A percentile compares a stretch with the other conserved stretches of the same genome.
phyloP scores from a whole-genome alignment of 2,113 vertebrate species.

The Diphyllodes magnificus region DNA sequence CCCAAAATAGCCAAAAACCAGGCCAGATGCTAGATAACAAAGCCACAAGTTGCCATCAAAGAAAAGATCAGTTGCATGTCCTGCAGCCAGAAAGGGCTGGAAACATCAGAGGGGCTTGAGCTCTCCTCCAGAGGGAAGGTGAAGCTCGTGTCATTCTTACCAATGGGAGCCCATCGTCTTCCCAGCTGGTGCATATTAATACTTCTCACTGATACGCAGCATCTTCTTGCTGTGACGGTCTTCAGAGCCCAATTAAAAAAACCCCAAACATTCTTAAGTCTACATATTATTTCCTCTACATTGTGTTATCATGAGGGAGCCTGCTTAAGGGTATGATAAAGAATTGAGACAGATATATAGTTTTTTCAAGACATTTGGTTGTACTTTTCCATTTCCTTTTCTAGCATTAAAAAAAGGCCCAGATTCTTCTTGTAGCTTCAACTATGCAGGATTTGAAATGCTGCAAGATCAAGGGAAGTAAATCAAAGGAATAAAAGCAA shows the following conservation, averaged over 20 bases:
- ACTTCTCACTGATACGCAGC: background rate
- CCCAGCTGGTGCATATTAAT: background rate
- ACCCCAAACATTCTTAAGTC: background rate
- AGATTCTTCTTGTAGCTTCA: background rate
- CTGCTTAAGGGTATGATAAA: background rate
- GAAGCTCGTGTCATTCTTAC: background rate
- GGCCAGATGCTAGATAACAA: background rate
- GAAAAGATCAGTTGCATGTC: background rate
- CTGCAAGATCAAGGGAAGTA: background rate
- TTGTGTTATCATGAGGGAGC: background rate
- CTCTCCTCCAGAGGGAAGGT: background rate
- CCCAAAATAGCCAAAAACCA: background rate
- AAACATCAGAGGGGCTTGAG: background rate
- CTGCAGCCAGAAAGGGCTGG: background rate
- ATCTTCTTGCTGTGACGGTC: background rate
- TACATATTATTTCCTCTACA: background rate
- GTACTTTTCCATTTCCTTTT: background rate
- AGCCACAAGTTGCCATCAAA: background rate
- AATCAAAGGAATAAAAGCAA: slow-evolving; percentile 11
- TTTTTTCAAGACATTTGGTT: background rate
- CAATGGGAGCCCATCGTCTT: background rate
- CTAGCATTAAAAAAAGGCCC: background rate
- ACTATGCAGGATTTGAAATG: background rate
- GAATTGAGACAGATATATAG: background rate
- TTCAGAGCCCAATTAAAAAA: background rate